A percentile compares a stretch with the other conserved stretches of the same genome.
Evolutionary conservation across 2,888 invertebrate species (phyloP).

Genomic region (Eulithis testata): DNA sequence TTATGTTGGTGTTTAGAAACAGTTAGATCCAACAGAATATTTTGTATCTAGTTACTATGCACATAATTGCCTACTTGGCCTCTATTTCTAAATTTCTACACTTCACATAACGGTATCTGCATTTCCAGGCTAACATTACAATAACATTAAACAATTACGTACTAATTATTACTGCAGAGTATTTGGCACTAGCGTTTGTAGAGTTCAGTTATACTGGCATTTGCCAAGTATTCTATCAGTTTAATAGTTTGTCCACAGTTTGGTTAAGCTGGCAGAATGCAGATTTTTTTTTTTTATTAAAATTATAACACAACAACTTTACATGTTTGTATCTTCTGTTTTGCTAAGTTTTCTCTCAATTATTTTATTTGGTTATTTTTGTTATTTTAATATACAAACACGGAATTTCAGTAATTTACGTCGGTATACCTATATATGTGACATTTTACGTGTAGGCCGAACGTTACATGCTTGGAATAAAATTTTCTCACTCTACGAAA

Average conservation of each 20-base stretch:
- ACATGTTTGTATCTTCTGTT: no score
- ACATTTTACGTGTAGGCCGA: neutral
- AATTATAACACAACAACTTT: no score
- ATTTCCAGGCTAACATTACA: constrained; percentile 19
- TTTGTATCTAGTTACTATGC: neutral
- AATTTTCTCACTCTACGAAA: constrained; percentile 11
- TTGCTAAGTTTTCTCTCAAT: no score
- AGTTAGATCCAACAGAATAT: no score
- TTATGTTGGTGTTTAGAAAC: no score
- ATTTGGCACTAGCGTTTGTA: constrained; percentile 7
- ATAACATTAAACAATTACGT: constrained; percentile 17
- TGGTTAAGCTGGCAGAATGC: no score
- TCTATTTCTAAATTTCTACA: neutral
- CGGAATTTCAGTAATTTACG: neutral
- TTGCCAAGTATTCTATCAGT: neutral
- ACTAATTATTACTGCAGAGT: constrained; percentile 13
- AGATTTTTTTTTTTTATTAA: no score
- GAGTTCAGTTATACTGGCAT: neutral
- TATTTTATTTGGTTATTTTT: neutral
- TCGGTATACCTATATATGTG: neutral
- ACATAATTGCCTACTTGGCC: neutral
- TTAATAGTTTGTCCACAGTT: no score
- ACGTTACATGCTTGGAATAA: constrained; percentile 12
- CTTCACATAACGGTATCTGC: constrained; percentile 12
- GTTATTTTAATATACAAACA: neutral